Base-by-base conservation (phyloP, 2,113 vertebrate species). In the Callaeas wilsoni region DNA sequence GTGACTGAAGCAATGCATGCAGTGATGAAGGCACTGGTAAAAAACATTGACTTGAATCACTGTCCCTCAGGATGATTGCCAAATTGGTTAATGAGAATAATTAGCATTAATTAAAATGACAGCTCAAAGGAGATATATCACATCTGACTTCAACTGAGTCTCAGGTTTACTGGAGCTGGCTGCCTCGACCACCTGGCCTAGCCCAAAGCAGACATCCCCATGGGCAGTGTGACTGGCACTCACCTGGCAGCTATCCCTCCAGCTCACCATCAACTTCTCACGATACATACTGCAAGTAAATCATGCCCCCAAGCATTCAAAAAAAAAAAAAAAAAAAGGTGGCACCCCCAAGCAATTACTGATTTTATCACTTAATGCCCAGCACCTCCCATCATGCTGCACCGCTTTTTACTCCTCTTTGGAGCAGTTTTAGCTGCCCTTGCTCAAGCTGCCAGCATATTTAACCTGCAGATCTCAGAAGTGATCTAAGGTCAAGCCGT, bases 91-190 rank as follows among this genome's bases (percentile, higher is more conserved):
- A 90, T 77, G 16, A 80, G 25, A 68, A 81, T 41, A 70, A 90
- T 90, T 56, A 94, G 33, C 73, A 91, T 94, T 89, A 87, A 87
- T 87, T 78, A 90, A 78, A 84, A 75, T 70, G 76, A 67, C 19
- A 29, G 68, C 52, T 90, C 56, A 75, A 80, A 70, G 29, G n/a
- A 93, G 64, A 52, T 71, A 12, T 2, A 68, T 56, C 57, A 52
- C 67, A 49, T 49, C 32, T 33, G 55, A 57, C 49, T 79, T 90
- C 71, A 87, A n/a, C 30, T n/a, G 60, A 87, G 39, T 44, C 69
- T 85, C 12, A 20, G 49, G 25, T 80, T 80, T 87, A 83, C 39
- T 59, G 50, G 65, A 69, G 67, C 63, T 39, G 25, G 55, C 60
- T 93, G 67, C 47, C 63, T 83, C 0, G 3, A 41, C 25, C 60